Evolutionary conservation across 2,113 vertebrate genomes (phyloP).

Genomic region (Catagonus wagneri): DNA sequence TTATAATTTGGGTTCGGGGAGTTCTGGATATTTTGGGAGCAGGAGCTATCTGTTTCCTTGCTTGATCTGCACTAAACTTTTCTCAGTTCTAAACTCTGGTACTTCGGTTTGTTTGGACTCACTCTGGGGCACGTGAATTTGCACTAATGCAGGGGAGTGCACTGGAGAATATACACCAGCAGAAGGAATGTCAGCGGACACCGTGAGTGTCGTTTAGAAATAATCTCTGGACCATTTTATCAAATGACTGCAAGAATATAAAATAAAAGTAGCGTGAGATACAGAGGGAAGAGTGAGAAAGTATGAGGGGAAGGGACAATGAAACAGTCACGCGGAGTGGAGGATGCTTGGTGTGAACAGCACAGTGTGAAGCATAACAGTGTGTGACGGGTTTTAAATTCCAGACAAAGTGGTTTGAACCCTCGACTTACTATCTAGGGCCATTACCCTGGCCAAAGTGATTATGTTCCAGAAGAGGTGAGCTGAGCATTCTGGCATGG

Average conservation of each 20-base stretch:
- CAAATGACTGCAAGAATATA: neutral
- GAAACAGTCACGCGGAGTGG: fast-evolving
- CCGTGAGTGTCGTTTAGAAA: fast-evolving
- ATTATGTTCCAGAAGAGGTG: neutral
- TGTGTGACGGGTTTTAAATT: neutral
- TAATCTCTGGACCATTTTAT: neutral
- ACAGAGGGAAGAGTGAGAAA: neutral
- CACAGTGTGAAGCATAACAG: neutral
- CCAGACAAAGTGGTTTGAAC: neutral
- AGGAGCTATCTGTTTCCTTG: too few species aligned
- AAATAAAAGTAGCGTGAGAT: neutral
- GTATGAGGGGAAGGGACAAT: neutral
- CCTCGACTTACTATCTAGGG: neutral
- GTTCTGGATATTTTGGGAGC: too few species aligned
- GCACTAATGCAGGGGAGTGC: fast-evolving
- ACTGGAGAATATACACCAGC: fast-evolving
- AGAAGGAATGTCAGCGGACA: neutral
- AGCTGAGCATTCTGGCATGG: neutral
- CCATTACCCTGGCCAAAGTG: neutral
- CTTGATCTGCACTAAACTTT: too few species aligned
- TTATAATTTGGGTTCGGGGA: too few species aligned
- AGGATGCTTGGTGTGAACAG: neutral
- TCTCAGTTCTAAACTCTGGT: too few species aligned
- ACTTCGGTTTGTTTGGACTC: too few species aligned
- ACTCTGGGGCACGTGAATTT: too few species aligned